Evolutionary conservation across 92 coral and sea anemone genomes (phyloP).

Genomic region (Chrysogorgia sp.): DNA sequence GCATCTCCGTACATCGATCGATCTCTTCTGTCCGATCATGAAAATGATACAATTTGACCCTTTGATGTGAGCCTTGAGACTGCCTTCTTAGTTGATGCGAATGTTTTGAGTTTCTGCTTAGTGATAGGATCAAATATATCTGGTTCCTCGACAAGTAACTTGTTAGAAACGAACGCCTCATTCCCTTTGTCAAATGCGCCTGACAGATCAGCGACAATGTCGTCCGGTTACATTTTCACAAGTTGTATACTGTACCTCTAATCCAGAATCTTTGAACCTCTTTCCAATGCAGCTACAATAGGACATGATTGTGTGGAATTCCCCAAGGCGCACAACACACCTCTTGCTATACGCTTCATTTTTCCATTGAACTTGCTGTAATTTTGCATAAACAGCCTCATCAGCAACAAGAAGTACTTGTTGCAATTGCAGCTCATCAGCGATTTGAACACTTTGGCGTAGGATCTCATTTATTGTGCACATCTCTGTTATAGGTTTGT

Average conservation of each 20-base stretch:
- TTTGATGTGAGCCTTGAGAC: constrained; percentile 10
- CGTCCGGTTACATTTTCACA: constrained; percentile 23
- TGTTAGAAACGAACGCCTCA: constrained; percentile 39
- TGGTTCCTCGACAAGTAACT: constrained; percentile 37
- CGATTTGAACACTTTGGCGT: constrained; percentile 29
- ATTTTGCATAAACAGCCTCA: constrained; percentile 38
- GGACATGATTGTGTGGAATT: constrained; percentile 39
- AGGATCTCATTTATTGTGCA: constrained; percentile 31
- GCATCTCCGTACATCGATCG: constrained; percentile 17
- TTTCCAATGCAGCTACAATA: constrained; percentile 40
- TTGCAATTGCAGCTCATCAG: constrained; percentile 19
- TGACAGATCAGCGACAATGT: constrained; percentile 17
- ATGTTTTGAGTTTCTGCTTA: constrained; percentile 33
- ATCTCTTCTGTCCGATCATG: constrained; percentile 8
- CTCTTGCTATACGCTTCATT: constrained; percentile 6
- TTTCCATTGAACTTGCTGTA: constrained; percentile 42
- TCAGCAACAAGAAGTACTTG: constrained; percentile 32
- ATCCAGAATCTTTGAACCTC: constrained; percentile 33
- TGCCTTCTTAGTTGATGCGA: constrained; percentile 15
- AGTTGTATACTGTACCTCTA: constrained; percentile 19
- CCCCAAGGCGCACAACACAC: constrained; percentile 37
- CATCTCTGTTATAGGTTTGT: constrained; percentile 31
- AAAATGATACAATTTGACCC: constrained; percentile 25
- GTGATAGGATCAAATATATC: constrained; percentile 23
- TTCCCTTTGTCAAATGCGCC: constrained; percentile 33